A percentile compares a stretch with the other conserved stretches of the same genome.
Conservation (phyloP, 30 jellyfish, hydroid and myxozoan species). For the Cassiopea xamachana region DNA sequence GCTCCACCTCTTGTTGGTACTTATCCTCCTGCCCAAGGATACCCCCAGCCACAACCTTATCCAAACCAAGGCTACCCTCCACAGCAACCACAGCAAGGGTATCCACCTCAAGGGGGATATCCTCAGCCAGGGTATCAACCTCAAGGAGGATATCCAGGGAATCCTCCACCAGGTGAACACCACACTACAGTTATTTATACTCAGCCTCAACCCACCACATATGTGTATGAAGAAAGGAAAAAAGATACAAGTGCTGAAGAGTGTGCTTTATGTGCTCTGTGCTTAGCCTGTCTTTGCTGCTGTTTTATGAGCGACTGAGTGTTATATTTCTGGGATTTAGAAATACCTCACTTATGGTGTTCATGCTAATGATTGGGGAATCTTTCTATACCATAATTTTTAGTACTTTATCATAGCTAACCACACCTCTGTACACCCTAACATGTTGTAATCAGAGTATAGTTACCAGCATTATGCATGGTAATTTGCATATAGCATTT, state of each 20-base stretch:
- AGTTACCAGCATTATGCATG: too few species aligned
- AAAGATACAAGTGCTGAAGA: conserved; percentile 91
- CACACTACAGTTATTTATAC: conserved; percentile 66
- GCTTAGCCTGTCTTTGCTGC: conserved; percentile 96
- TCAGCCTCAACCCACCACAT: conserved; percentile 83
- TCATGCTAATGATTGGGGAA: too few species aligned
- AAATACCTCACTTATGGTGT: too few species aligned
- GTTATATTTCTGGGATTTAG: not conserved
- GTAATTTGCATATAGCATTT: too few species aligned
- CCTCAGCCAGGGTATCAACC: conserved; percentile 68
- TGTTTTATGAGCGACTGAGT: conserved; percentile 80
- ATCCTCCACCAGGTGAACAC: conserved; percentile 19
- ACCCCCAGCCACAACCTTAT: conserved; percentile 50
- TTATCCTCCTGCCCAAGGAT: conserved; percentile 49
- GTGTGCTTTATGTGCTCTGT: conserved; percentile 95
- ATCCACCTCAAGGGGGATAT: conserved; percentile 63
- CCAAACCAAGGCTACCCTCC: conserved; percentile 33
- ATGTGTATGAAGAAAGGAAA: conserved; percentile 71
- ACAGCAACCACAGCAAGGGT: conserved; percentile 56
- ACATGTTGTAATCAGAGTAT: too few species aligned
- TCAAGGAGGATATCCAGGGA: conserved; percentile 54
- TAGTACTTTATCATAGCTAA: too few species aligned
- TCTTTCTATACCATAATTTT: too few species aligned
- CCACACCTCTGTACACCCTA: too few species aligned
- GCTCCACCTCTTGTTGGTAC: conserved; percentile 68